A percentile compares a stretch with the other conserved stretches of the same genome.
Conservation (phyloP, 2,888 invertebrate genomes). For the Apotomis betuletana region DNA sequence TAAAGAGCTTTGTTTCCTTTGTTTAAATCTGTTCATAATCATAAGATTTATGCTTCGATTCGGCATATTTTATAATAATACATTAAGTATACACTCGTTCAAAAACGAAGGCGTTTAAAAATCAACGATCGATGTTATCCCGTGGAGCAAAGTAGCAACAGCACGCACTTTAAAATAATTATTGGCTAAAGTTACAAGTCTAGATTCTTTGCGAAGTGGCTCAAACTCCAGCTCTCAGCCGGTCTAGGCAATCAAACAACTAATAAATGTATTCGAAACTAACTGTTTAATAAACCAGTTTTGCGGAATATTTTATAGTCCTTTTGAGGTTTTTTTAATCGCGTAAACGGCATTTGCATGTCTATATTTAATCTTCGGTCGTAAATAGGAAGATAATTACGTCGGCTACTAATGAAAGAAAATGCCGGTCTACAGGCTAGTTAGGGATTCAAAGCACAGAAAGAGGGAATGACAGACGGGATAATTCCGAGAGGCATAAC, state of each 20-base stretch:
- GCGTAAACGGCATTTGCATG: slow-evolving; percentile 19
- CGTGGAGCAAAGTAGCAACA: too few relatives aligned
- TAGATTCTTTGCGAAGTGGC: neutral
- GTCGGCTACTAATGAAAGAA: neutral
- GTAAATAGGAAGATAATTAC: slow-evolving; percentile 13
- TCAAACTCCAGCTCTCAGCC: slow-evolving; percentile 8
- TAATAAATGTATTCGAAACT: slow-evolving; percentile 33
- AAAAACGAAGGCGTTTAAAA: too few relatives aligned
- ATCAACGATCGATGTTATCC: too few relatives aligned
- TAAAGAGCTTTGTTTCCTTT: too few relatives aligned
- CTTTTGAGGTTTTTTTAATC: slow-evolving; percentile 25
- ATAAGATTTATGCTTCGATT: too few relatives aligned
- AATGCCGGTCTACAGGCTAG: neutral
- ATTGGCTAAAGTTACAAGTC: neutral
- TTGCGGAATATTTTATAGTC: slow-evolving; percentile 31
- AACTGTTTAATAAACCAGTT: slow-evolving; percentile 37
- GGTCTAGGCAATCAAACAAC: slow-evolving; percentile 36
- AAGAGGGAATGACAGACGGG: too few relatives aligned
- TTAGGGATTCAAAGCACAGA: too few relatives aligned
- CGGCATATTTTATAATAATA: too few relatives aligned
- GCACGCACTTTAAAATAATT: too few relatives aligned
- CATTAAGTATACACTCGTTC: too few relatives aligned
- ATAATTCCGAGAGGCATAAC: too few relatives aligned
- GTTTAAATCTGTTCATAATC: too few relatives aligned
- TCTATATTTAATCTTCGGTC: slow-evolving; percentile 20